phyloP scores from a whole-genome alignment of 2,797 vertebrate genomes.

The Characodon lateralis region DNA sequence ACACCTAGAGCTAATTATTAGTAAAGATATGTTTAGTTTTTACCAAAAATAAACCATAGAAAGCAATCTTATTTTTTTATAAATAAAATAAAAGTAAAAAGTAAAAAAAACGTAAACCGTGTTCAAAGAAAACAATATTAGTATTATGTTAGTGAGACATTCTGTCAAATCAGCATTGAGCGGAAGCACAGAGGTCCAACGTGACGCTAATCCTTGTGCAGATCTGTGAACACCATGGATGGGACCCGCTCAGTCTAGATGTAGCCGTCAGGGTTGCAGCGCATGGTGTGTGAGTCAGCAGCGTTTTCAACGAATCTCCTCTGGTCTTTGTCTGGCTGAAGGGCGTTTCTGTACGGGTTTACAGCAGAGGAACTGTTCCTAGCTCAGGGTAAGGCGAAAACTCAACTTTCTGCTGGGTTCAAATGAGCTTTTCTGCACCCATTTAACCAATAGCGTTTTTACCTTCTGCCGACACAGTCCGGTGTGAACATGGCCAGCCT shows the following conservation, averaged over 20 bases:
- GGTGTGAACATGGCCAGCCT: not conserved
- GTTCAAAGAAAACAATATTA: too few species aligned
- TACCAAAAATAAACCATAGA: too few species aligned
- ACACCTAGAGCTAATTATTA: too few species aligned
- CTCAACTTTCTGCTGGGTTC: not conserved
- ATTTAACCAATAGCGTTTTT: not conserved
- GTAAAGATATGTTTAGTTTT: too few species aligned
- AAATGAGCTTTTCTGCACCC: too few species aligned
- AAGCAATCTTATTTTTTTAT: too few species aligned
- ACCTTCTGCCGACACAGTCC: not conserved
- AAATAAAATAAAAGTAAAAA: too few species aligned
- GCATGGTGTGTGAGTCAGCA: not conserved
- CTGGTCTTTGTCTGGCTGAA: conserved; percentile 11
- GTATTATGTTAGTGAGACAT: too few species aligned
- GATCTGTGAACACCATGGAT: conserved; percentile 5
- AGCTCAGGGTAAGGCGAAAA: conserved; percentile 6
- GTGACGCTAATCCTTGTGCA: not conserved
- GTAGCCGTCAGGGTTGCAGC: not conserved
- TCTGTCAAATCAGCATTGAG: too few species aligned
- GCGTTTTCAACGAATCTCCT: not conserved
- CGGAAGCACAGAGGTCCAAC: not conserved
- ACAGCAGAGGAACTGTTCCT: not conserved
- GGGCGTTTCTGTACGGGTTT: conserved; percentile 4
- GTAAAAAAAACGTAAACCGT: too few species aligned
- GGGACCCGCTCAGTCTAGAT: not conserved